phyloP scores from a whole-genome alignment of 2,888 invertebrate genomes.

The Lasioglossum vierecki region DNA sequence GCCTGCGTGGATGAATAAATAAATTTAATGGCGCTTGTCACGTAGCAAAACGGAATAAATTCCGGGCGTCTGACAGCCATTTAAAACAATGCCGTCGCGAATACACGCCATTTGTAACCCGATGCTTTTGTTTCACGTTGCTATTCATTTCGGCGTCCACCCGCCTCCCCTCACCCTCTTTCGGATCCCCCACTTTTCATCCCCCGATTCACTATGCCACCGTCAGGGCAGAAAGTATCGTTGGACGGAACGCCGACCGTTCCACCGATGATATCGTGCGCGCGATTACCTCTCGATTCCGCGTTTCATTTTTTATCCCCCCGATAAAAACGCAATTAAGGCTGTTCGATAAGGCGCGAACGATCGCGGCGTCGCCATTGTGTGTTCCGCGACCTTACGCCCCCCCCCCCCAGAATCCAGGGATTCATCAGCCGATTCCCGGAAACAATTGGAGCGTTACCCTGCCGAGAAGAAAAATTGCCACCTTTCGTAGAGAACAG shows the following conservation, averaged over 20 bases:
- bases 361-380: slow-evolving; percentile 62
- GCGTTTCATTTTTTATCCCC: slow-evolving; percentile 77
- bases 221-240: slow-evolving; percentile 48
- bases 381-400: slow-evolving; percentile 58
- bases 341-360: slow-evolving; percentile 77
- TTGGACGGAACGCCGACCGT: slow-evolving; percentile 59
- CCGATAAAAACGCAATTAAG: slow-evolving; percentile 82
- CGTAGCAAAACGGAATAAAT: slow-evolving; percentile 83
- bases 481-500: slow-evolving; percentile 17
- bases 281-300: slow-evolving; percentile 66
- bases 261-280: slow-evolving; percentile 68
- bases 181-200: slow-evolving; percentile 43
- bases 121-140: slow-evolving; percentile 82
- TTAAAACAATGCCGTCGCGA: slow-evolving; percentile 84
- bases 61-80: slow-evolving; percentile 83
- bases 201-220: slow-evolving; percentile 20
- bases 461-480: slow-evolving; percentile 45
- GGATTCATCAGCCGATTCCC: slow-evolving; percentile 42
- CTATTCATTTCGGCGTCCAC: slow-evolving; percentile 77
- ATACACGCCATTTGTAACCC: slow-evolving; percentile 83
- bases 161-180: slow-evolving; percentile 38
- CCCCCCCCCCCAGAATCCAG: neutral
- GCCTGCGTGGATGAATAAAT: slow-evolving; percentile 79
- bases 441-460: slow-evolving; percentile 64
- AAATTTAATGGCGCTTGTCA: slow-evolving; percentile 83